Percentiles rank a stretch among this genome's conserved stretches.
phyloP scores from a whole-genome alignment of 2,113 vertebrate species.

The Mustelus asterias region DNA sequence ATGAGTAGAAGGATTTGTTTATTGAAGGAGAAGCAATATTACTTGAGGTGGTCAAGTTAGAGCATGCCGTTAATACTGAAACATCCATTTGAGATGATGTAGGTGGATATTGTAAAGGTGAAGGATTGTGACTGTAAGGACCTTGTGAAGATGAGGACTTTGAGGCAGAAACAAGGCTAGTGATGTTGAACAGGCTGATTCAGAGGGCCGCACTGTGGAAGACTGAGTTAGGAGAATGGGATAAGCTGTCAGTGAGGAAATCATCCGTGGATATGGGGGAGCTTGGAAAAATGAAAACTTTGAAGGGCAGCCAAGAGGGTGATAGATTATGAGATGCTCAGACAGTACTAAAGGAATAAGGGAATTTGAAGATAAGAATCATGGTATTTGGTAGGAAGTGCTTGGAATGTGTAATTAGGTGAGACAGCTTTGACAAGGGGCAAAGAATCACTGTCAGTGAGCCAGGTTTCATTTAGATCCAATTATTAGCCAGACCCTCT shows the following conservation, averaged over 20 bases:
- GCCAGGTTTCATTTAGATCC: not conserved
- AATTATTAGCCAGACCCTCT: not conserved
- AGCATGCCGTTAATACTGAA: not conserved
- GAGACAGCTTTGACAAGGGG: not conserved
- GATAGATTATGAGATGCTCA: not conserved
- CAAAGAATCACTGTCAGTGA: not conserved
- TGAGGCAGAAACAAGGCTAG: not conserved
- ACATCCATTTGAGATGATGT: not conserved
- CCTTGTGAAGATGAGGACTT: not conserved
- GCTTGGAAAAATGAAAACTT: not conserved
- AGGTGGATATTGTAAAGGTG: not conserved
- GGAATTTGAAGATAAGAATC: not conserved
- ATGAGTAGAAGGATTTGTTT: not conserved
- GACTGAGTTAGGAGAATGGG: not conserved
- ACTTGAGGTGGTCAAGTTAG: not conserved
- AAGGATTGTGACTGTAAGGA: not conserved
- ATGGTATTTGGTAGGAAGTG: not conserved
- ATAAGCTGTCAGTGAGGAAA: not conserved
- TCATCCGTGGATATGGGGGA: not conserved
- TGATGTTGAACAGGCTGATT: not conserved
- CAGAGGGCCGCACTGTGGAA: not conserved
- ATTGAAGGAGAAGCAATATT: not conserved
- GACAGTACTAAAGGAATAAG: not conserved
- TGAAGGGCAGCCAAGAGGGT: not conserved
- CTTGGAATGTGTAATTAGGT: no score